Percentiles rank a stretch among this genome's conserved stretches.
Conservation (phyloP, 2,888 invertebrate species). For the Nephrotoma appendiculata region DNA sequence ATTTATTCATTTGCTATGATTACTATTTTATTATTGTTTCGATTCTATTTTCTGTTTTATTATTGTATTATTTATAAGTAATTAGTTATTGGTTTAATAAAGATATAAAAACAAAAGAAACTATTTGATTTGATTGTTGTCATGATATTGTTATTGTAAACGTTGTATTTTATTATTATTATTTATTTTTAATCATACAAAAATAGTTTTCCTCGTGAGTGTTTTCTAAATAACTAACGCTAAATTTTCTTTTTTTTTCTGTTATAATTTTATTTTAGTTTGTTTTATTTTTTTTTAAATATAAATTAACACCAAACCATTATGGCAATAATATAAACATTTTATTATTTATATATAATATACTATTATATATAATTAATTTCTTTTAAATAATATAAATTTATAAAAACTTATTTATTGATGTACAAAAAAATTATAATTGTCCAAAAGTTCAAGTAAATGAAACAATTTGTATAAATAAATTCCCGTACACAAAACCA, state of each 20-base stretch:
- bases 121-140: not conserved
- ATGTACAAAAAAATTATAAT: not conserved
- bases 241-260: not conserved
- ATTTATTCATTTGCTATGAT: not conserved
- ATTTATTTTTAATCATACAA: not conserved
- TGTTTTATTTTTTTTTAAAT: not conserved
- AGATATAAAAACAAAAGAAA: not conserved
- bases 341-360: not conserved
- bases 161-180: not conserved
- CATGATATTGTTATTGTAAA: not conserved
- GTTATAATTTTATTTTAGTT: not conserved
- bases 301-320: conserved; percentile 1
- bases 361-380: not conserved
- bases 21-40: not conserved
- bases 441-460: not conserved
- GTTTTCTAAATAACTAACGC: not conserved
- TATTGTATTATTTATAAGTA: not conserved
- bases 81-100: not conserved
- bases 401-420: not conserved
- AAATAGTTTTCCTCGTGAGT: not conserved
- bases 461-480: not conserved
- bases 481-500: not conserved
- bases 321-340: not conserved
- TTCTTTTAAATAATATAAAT: not conserved
- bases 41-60: not conserved